Conservation (phyloP, 2,888 invertebrate genomes). For the Spodoptera exigua region DNA sequence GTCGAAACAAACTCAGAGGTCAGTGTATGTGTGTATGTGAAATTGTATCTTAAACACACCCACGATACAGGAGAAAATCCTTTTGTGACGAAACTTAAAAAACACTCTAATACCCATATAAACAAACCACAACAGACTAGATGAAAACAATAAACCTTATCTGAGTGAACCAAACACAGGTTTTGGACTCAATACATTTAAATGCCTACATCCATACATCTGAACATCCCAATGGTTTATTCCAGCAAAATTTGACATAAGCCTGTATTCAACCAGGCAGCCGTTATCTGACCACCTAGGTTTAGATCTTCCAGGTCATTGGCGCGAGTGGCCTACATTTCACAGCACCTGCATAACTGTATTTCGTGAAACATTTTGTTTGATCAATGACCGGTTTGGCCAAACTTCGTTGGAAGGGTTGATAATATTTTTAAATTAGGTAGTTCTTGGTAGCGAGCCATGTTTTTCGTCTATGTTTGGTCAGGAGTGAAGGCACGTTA, state of each 20-base stretch:
- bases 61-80: no score
- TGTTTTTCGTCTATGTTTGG: not conserved
- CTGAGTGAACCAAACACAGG: not conserved
- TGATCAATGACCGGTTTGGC: slow-evolving; percentile 14
- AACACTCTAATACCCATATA: no score
- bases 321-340: slow-evolving; percentile 52
- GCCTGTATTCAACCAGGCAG: slow-evolving; percentile 26
- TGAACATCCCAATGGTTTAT: slow-evolving; percentile 13
- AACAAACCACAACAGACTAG: not conserved
- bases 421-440: slow-evolving; percentile 10
- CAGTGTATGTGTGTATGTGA: no score
- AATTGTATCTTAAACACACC: no score
- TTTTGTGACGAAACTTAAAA: no score
- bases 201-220: not conserved
- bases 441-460: not conserved
- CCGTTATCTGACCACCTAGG: slow-evolving; percentile 52
- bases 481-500: no score
- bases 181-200: not conserved
- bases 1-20: no score
- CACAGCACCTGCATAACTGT: slow-evolving; percentile 34
- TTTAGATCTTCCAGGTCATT: slow-evolving; percentile 60
- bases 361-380: slow-evolving; percentile 31
- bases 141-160: slow-evolving; percentile 1
- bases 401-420: not conserved
- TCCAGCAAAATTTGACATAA: slow-evolving; percentile 47